Evolutionary conservation across 1,140 invertebrate genomes (phyloP), one percentile per base, ranked within the genome.

Genomic region (Zeugodacus cucurbitae): DNA sequence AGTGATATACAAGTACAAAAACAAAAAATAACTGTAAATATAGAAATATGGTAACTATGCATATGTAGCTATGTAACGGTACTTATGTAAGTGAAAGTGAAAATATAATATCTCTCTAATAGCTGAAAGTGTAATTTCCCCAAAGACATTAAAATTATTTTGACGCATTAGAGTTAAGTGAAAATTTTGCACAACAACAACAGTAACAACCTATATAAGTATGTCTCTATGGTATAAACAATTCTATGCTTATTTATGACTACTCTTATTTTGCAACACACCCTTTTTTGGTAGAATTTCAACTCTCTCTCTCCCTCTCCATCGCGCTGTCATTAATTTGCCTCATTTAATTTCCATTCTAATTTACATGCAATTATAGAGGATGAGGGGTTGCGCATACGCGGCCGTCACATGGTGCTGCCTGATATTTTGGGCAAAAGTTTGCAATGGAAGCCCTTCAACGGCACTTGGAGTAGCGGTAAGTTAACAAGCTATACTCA

Each of bases 381-480:
- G 89, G 96, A 96, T 89, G 95, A 96, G 89, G 96, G 96, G 1
- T 95, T 96, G 14, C 93, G 96, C 85, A 95, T 95, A 59, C 95
- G 95, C 67, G 96, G 96, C 5, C 92, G 94, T 22, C 95, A 96
- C 89, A 95, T 97, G 48, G 94, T 95, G 6, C 93, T 97, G 87
- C 94, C 95, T 58, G 96, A 97, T 89, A 95, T 97, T 44, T 94
- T 96, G 14, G 93, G 94, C 26, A 94, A 95, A 88, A 94, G 95
- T 88, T 95, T 96, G 90, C 95, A 95, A 89, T 94, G 95, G 88
- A 94, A 94, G 86, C 94, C 94, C 0, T 97, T 97, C 91, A 97
- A 97, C 91, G 96, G 96, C 32, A 96, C 96, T 34, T 97, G 97
- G 97, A 95, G 97, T 86, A 96, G 96, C 94, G 97, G 97, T 97